Base-by-base conservation (phyloP, 2,113 vertebrate species). In the Sphyrna mokarran region DNA sequence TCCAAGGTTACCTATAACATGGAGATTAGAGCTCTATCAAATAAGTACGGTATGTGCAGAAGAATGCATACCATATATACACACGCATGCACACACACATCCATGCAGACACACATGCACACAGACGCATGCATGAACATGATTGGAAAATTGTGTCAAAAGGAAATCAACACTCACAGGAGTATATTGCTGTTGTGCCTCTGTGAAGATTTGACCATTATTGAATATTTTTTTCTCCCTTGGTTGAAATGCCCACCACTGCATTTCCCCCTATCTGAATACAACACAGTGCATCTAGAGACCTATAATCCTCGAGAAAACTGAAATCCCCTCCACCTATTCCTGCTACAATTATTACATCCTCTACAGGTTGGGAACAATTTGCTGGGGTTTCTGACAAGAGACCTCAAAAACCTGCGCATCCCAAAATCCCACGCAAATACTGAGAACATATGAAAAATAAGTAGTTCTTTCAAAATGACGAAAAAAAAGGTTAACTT, bases 1-100 rank as follows among this genome's bases (percentile, higher is more conserved):
- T 54, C 94, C 94, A 29, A 29, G 94, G 1, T 95, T 69, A 95
- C 94, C 94, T 95, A 68, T 14, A 95, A 95, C 72, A 22, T 69
- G 29, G 26, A 61, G 33, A 26, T 61, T 90, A 90, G 13, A 90
- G 54, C 48, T 90, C 22, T n/a, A 16, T 90, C 26, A 90, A 90
- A 61, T 48, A 86, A 22, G 43, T 76, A 76, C 70, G 70, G 9
- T 76, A 76, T 29, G 26, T 2, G 33, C 8, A 33, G 72, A 29
- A 76, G 26, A 33, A 76, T 76, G 43, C 83, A 40, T 9, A 23
- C 40, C 83, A 86, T 54, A 54, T 54, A 54, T 5, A 68, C 66
- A 18, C 61, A 63, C 0, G 13, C 61, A 63, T 9, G 61, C 61
- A 10, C 61, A 63, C 61, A 63, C 61, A 63, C 61, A 63, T 13